These are phyloP conservation scores for Lithodes maja DNA, from an alignment of 2,888 invertebrate species.

Conservation along the genomic window DNA sequence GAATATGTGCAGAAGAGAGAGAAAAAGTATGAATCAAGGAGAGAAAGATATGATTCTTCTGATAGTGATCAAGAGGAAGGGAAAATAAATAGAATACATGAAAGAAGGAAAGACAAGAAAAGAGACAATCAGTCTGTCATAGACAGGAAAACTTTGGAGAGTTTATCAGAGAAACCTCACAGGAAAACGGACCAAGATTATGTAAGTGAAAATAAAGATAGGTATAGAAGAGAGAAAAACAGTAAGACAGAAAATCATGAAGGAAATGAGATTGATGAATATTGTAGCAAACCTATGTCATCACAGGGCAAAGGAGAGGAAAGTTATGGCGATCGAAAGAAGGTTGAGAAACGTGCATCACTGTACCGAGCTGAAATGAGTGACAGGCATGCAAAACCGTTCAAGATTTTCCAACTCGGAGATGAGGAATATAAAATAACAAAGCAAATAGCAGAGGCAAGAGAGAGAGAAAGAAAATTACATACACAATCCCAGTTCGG, in stretches of 20 bases:
- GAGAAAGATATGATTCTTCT: not conserved
- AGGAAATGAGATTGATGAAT: no score
- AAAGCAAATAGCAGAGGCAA: no score
- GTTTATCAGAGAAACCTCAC: not conserved
- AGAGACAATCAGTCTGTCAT: not conserved
- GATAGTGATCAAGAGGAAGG: not conserved
- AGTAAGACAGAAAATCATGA: not conserved
- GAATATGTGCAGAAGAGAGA: not conserved
- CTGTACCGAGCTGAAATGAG: no score
- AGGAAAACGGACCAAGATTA: not conserved
- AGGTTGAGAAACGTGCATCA: no score
- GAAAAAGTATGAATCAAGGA: not conserved
- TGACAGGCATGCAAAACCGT: no score
- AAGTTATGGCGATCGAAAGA: no score
- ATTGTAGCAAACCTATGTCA: no score
- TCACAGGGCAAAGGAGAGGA: no score
- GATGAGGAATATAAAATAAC: no score
- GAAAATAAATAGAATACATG: not conserved
- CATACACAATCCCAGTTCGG: no score
- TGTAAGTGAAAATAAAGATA: not conserved
- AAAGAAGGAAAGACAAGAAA: not conserved
- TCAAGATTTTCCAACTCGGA: no score
- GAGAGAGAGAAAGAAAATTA: no score
- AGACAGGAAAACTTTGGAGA: not conserved
- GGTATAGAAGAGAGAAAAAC: conserved; percentile 1